Evolutionary conservation across 2,888 invertebrate genomes (phyloP).

Genomic region (Platycnemis pennipes): DNA sequence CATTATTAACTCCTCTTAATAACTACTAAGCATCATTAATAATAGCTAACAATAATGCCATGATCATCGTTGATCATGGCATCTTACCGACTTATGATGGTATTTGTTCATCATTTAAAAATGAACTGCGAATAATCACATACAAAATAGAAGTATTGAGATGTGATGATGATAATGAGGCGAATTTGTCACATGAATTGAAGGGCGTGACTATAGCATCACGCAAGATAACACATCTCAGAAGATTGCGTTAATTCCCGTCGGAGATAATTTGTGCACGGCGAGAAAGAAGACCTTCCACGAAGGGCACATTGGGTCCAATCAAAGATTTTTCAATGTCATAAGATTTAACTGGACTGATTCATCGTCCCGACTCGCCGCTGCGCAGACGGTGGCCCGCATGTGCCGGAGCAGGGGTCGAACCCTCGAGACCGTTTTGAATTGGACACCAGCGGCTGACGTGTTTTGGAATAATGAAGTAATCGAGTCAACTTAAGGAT

Average conservation of each 20-base stretch:
- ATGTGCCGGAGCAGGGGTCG: neutral
- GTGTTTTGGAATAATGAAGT: conserved; percentile 24
- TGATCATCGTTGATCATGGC: no score
- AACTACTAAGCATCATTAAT: no score
- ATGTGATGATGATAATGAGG: no score
- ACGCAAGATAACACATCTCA: neutral
- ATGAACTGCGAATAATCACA: no score
- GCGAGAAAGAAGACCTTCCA: neutral
- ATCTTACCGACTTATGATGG: no score
- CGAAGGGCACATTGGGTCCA: conserved; percentile 35
- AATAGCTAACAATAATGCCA: no score
- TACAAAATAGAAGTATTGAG: no score
- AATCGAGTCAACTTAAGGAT: neutral
- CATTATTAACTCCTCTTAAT: no score
- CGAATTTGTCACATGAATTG: no score
- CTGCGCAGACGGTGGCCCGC: neutral
- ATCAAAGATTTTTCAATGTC: conserved; percentile 31
- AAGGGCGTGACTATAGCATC: neutral
- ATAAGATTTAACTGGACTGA: conserved; percentile 32
- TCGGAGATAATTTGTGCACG: neutral
- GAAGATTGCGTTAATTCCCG: neutral
- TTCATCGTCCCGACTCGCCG: neutral
- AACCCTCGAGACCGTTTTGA: neutral
- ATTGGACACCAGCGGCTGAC: conserved; percentile 19
- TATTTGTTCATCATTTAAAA: no score